phyloP scores from a whole-genome alignment of 2,113 vertebrate genomes.

The Bujurquina vittata region DNA sequence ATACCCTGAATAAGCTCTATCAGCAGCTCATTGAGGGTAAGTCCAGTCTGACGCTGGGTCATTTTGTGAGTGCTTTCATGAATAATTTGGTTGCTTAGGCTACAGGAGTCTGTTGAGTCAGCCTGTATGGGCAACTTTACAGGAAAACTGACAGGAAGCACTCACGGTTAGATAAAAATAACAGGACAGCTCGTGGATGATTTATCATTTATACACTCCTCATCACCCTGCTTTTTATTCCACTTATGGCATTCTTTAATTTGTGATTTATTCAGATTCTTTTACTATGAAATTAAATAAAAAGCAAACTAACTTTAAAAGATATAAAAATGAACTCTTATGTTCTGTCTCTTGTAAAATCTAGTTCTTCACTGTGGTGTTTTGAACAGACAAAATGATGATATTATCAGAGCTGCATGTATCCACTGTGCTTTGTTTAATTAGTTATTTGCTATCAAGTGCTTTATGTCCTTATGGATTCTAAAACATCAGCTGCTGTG shows the following conservation, averaged over 20 bases:
- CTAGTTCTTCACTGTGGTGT: neutral
- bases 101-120: constrained; percentile 51
- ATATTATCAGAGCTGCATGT: too few species aligned
- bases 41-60: constrained; percentile 66
- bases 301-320: neutral
- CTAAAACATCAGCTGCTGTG: neutral
- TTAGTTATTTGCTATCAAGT: neutral
- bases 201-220: neutral
- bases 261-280: neutral
- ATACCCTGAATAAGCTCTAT: constrained; percentile 89
- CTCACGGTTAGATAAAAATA: constrained; percentile 15
- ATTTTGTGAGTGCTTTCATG: constrained; percentile 41
- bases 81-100: constrained; percentile 43
- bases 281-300: neutral
- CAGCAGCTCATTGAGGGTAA: constrained; percentile 93
- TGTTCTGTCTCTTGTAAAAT: neutral
- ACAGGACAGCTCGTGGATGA: neutral
- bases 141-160: constrained; percentile 28
- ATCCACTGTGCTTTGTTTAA: too few species aligned
- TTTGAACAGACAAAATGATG: constrained; percentile 2
- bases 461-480: neutral
- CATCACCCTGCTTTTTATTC: neutral
- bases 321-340: neutral
- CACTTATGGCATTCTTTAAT: neutral
- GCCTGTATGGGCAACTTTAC: constrained; percentile 23